Conservation (phyloP, 2,888 invertebrate genomes). For the Julus scanicus region DNA sequence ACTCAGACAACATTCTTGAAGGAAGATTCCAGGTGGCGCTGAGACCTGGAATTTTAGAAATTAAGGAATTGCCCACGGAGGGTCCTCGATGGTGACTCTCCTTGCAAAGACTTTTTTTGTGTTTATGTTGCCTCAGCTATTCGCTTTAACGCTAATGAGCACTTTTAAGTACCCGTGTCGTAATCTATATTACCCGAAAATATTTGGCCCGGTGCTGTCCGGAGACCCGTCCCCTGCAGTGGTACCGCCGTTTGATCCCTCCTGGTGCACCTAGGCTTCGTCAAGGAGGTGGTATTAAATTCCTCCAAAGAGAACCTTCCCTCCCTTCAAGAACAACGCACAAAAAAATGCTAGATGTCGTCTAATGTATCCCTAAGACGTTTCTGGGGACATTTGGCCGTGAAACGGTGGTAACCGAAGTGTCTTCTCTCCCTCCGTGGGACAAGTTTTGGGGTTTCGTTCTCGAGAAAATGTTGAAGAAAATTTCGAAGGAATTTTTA, state of each 20-base stretch:
- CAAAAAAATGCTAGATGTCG: background rate
- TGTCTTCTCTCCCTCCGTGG: constrained; percentile 1
- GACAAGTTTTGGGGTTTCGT: background rate
- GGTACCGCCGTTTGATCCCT: background rate
- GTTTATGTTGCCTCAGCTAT: background rate
- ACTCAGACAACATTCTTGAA: too few species aligned
- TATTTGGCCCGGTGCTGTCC: constrained; percentile 29
- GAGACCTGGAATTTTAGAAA: background rate
- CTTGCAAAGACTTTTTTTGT: background rate
- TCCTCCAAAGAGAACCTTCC: background rate
- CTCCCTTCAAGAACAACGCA: background rate
- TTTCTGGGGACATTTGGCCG: constrained; percentile 28
- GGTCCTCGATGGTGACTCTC: constrained; percentile 7
- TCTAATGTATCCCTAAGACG: background rate
- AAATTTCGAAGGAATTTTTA: background rate
- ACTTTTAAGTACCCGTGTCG: constrained; percentile 30
- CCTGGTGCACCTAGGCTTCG: background rate
- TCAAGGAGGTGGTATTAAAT: constrained; percentile 10
- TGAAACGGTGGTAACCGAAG: constrained; percentile 23
- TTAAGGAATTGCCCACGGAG: constrained; percentile 30
- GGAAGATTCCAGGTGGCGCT: background rate
- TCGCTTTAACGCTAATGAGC: constrained; percentile 39
- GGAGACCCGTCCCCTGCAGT: background rate
- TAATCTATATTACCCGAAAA: constrained; percentile 42
- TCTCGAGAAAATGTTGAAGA: background rate